phyloP scores from a whole-genome alignment of 2,888 invertebrate genomes.

The Argynnis bischoffii region DNA sequence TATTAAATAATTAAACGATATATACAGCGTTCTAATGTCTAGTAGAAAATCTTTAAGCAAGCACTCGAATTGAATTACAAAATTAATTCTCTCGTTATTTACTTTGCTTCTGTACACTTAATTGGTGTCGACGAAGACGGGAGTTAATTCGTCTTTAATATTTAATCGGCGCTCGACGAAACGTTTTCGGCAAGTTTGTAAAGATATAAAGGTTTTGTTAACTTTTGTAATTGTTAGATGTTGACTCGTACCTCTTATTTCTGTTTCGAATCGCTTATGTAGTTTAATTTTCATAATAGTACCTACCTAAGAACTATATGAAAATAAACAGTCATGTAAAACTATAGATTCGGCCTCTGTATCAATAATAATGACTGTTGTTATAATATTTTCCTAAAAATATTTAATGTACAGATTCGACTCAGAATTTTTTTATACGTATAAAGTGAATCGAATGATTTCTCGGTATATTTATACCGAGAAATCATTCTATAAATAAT shows the following conservation, averaged over 20 bases:
- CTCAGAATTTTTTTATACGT: too few species aligned
- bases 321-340: too few species aligned
- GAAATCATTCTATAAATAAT: too few species aligned
- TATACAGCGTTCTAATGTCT: too few species aligned
- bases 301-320: neutral
- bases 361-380: too few species aligned
- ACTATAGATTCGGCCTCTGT: too few species aligned
- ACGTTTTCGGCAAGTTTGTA: slow-evolving; percentile 28
- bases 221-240: slow-evolving; percentile 32
- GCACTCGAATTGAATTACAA: slow-evolving; percentile 61
- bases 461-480: too few species aligned
- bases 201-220: slow-evolving; percentile 34
- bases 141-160: slow-evolving; percentile 80
- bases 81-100: slow-evolving; percentile 78
- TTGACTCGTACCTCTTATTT: slow-evolving; percentile 8
- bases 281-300: neutral
- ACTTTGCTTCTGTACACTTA: slow-evolving; percentile 78
- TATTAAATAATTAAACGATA: too few species aligned
- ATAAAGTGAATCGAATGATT: too few species aligned
- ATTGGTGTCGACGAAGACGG: slow-evolving; percentile 77
- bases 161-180: slow-evolving; percentile 60
- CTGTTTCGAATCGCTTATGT: slow-evolving; percentile 1
- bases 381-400: too few species aligned
- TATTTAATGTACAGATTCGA: too few species aligned
- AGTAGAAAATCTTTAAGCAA: slow-evolving; percentile 66